Evolutionary conservation across 1,140 invertebrate genomes (phyloP), one percentile per base, ranked within the genome.

Genomic region (Mactra quadrangularis): DNA sequence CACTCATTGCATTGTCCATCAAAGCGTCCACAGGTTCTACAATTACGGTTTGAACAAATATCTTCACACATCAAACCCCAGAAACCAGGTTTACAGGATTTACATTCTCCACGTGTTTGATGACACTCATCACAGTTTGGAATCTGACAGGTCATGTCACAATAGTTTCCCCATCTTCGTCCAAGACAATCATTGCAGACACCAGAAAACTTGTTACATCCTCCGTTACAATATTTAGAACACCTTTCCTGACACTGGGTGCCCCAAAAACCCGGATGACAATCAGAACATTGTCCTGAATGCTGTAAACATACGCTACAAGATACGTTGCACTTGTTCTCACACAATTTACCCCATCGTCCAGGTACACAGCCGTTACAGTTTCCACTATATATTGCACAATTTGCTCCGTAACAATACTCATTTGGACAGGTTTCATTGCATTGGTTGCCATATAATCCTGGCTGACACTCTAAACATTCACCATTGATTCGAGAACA

Each of bases 51-150:
- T 0, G 47, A 17, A 52, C 76, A 78, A 33, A 4, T 25, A 29
- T 78, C 4, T 6, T 78, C 19, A 55, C 76, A 78, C n/a, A 3
- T 25, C 3, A 4, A n/a, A 13, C 76, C 76, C 76, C 76, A 78
- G 22, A 17, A 38, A 2, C 76, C 62, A 13, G 9, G 60, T 29
- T 38, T 22, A 25, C 76, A 78, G 9, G 11, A 13, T 17, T 33
- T 4, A 41, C 76, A 78, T 0, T 27, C 29, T 35, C 76, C 76
- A 38, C 22, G 66, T 2, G 17, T 11, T 19, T 45, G 60, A 11
- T 66, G 29, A 29, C 76, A 78, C 11, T 9, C 25, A 15, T 41
- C 3, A 15, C 53, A 55, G 52, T 57, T 38, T 57, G 53, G 4
- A 19, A 38, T 29, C 19, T 11, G 9, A 31, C 70, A 72, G 13